Conservation (phyloP, 2,113 vertebrate genomes). For the Gallinago undulata region DNA sequence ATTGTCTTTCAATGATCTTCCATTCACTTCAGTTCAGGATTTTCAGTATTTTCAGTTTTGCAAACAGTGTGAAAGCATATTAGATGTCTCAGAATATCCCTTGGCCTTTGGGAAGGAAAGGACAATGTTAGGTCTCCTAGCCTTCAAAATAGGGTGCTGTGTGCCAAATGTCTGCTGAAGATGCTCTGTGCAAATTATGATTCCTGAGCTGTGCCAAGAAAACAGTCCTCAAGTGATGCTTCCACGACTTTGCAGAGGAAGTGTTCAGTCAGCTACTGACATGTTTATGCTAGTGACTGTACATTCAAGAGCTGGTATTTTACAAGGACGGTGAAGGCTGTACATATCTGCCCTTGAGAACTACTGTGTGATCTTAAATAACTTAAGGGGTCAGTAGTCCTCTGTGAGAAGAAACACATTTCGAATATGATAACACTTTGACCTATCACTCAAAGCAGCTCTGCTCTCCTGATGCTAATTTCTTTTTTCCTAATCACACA, state of each 20-base stretch:
- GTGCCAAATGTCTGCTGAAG: background rate
- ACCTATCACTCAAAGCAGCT: background rate
- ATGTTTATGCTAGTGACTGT: background rate
- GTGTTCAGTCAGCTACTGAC: background rate
- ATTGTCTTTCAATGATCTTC: background rate
- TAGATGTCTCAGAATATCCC: background rate
- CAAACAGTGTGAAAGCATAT: background rate
- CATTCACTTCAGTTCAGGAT: background rate
- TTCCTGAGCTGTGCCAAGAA: background rate
- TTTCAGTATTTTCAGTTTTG: background rate
- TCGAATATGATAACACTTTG: background rate
- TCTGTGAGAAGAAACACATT: background rate
- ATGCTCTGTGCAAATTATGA: background rate
- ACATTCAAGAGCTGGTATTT: background rate
- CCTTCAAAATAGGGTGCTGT: background rate
- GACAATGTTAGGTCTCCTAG: background rate
- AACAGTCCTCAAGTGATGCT: background rate
- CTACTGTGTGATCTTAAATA: background rate
- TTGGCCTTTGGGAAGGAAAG: background rate
- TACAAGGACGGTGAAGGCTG: background rate
- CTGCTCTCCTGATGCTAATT: background rate
- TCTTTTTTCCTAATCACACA: background rate
- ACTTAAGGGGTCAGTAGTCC: background rate
- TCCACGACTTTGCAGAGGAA: background rate
- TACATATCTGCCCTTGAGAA: background rate